Evolutionary conservation across 2,113 vertebrate genomes (phyloP).

Genomic region (Callocephalon fimbriatum): DNA sequence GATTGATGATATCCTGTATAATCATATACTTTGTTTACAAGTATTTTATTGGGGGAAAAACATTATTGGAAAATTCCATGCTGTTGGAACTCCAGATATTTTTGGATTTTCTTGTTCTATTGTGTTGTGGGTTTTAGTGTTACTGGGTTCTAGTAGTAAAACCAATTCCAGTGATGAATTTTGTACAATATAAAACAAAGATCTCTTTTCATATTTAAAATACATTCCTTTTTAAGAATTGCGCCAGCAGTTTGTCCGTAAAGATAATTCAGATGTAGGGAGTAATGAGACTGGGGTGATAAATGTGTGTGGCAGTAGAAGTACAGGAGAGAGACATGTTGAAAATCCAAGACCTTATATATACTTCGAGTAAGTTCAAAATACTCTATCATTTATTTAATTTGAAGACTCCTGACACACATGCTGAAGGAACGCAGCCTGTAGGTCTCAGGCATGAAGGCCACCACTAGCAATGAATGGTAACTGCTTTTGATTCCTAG

Average conservation of each 20-base stretch:
- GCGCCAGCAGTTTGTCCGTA: not conserved
- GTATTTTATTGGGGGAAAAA: not conserved
- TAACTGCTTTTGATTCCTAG: not conserved
- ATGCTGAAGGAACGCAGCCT: not conserved
- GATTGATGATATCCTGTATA: not conserved
- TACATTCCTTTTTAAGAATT: not conserved
- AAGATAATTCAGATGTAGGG: not conserved
- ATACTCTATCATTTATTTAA: not conserved
- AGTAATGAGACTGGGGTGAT: not conserved
- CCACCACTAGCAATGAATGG: no score
- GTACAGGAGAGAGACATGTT: not conserved
- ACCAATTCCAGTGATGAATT: not conserved
- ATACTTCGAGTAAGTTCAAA: not conserved
- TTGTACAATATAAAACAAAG: not conserved
- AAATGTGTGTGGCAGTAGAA: not conserved
- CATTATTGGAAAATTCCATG: not conserved
- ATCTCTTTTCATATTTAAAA: not conserved
- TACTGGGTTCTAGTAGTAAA: not conserved
- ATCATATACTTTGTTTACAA: not conserved
- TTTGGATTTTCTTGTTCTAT: not conserved
- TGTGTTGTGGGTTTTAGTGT: not conserved
- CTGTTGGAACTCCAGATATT: not conserved
- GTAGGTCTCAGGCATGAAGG: not conserved
- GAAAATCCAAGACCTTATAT: not conserved
- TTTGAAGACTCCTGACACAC: fast-evolving